Conservation (phyloP, 2,797 vertebrate species). For the Schizopygopsis malacanthus region DNA sequence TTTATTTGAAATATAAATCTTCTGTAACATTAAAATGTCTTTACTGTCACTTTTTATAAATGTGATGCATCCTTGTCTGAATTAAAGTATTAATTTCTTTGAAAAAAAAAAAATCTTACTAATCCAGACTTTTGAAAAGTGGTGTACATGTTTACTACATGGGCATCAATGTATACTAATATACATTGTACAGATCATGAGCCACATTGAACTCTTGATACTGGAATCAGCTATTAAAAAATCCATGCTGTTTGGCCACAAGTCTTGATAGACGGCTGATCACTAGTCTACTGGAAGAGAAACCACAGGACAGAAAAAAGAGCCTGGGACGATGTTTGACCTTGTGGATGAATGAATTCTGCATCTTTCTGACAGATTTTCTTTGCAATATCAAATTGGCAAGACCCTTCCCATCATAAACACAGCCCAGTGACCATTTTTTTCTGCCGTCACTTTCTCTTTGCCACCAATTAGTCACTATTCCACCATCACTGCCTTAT, state of each 20-base stretch:
- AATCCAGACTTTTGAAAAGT: not conserved
- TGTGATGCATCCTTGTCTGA: not conserved
- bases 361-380: not conserved
- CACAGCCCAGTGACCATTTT: not conserved
- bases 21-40: not conserved
- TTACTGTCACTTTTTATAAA: not conserved
- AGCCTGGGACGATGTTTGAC: not conserved
- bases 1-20: not conserved
- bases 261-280: not conserved
- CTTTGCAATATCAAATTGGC: not conserved
- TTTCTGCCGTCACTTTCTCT: conserved; percentile 4
- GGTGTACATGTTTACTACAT: not conserved
- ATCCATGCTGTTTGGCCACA: not conserved
- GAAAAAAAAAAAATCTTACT: not conserved
- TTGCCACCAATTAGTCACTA: conserved; percentile 41
- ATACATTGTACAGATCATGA: not conserved
- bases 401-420: conserved; percentile 25
- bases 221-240: not conserved
- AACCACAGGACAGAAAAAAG: not conserved
- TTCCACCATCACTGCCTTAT: conserved; percentile 53
- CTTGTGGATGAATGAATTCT: not conserved
- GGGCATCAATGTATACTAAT: not conserved
- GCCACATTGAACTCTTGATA: not conserved
- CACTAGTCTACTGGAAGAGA: conserved; percentile 20
- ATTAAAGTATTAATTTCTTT: not conserved